phyloP scores from a whole-genome alignment of 1,140 invertebrate species.

The Macrocentrus cingulum region DNA sequence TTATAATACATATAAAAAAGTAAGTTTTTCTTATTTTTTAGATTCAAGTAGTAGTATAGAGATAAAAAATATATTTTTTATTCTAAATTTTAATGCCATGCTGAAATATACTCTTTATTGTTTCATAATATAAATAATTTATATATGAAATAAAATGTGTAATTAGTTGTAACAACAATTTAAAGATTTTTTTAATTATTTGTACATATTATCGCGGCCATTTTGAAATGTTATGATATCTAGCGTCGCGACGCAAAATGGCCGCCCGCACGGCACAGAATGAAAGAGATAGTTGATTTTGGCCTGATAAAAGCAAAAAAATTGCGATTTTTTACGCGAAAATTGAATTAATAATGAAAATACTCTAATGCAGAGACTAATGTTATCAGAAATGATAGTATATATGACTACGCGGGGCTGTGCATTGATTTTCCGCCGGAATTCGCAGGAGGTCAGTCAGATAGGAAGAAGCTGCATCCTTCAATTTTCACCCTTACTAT shows the following conservation, averaged over 20 bases:
- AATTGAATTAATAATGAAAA: slow-evolving; percentile 8
- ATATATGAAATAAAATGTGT: too few species aligned
- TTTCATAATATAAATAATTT: too few species aligned
- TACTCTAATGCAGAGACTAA: slow-evolving; percentile 18
- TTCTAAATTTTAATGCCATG: too few species aligned
- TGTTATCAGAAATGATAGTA: slow-evolving; percentile 42
- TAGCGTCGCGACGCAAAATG: background rate
- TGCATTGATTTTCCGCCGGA: slow-evolving; percentile 44
- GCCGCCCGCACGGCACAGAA: background rate
- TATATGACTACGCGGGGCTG: slow-evolving; percentile 27
- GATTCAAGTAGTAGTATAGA: too few species aligned
- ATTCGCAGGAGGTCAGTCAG: slow-evolving; percentile 28
- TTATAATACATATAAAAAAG: too few species aligned
- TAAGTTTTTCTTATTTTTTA: too few species aligned
- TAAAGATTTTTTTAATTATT: too few species aligned
- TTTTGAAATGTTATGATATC: too few species aligned
- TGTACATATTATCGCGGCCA: too few species aligned
- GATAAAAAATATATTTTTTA: too few species aligned
- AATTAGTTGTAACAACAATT: too few species aligned
- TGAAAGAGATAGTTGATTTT: slow-evolving; percentile 36
- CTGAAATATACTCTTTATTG: too few species aligned
- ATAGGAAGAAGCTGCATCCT: slow-evolving; percentile 27
- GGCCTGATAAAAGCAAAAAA: slow-evolving; percentile 4
- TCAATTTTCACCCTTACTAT: slow-evolving; percentile 22
- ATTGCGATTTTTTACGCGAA: slow-evolving; percentile 1